phyloP scores from a whole-genome alignment of 2,888 invertebrate species.

The Caenorhabditis japonica region DNA sequence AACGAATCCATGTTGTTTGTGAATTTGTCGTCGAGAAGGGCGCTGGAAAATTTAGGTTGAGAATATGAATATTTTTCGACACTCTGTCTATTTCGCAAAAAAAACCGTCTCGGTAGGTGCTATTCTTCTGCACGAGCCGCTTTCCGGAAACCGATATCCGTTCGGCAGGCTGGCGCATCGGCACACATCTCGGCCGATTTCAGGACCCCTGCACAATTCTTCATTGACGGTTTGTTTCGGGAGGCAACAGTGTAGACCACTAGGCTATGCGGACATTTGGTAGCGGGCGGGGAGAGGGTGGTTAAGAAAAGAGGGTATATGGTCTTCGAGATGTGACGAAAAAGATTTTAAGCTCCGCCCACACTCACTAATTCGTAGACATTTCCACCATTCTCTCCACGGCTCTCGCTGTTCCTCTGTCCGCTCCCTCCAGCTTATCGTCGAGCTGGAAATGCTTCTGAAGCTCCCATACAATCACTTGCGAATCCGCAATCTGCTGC shows the following conservation, averaged over 20 bases:
- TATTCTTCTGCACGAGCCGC: slow-evolving; percentile 50
- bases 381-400: slow-evolving; percentile 95
- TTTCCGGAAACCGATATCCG: slow-evolving; percentile 48
- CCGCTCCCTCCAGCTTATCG: slow-evolving; percentile 86
- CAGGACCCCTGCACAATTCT: slow-evolving; percentile 75
- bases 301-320: neutral
- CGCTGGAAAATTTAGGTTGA: too few species aligned
- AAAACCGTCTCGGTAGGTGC: slow-evolving; percentile 60
- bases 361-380: slow-evolving; percentile 90
- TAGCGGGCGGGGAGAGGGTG: neutral
- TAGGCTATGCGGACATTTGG: slow-evolving; percentile 13
- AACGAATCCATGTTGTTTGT: slow-evolving; percentile 64
- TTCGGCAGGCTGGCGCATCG: slow-evolving; percentile 45
- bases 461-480: slow-evolving; percentile 61
- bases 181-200: slow-evolving; percentile 73
- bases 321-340: too few species aligned
- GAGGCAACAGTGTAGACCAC: slow-evolving; percentile 21
- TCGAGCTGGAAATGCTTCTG: slow-evolving; percentile 78
- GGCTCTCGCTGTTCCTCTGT: slow-evolving; percentile 90
- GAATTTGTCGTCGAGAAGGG: slow-evolving; percentile 60
- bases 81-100: too few species aligned
- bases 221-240: slow-evolving; percentile 59
- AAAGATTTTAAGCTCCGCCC: too few species aligned
- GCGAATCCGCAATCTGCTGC: slow-evolving; percentile 62
- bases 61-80: too few species aligned